Evolutionary conservation across 2,888 invertebrate genomes (phyloP).

Genomic region (Cryptus viduatorius): DNA sequence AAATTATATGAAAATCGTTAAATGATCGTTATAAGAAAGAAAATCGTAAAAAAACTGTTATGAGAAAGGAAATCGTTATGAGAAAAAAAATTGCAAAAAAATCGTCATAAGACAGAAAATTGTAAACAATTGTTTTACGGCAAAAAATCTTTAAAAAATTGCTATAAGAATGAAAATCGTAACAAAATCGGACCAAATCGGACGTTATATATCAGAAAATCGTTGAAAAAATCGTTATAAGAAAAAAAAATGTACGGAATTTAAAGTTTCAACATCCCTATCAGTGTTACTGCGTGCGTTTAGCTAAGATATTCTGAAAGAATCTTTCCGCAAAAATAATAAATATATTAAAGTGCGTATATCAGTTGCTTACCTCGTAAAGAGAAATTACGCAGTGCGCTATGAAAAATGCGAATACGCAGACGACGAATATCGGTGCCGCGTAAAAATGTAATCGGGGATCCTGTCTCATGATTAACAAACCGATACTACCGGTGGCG

Average conservation of each 20-base stretch:
- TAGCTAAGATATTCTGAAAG: neutral
- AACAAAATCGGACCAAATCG: no score
- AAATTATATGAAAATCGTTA: slow-evolving; percentile 72
- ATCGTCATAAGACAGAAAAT: no score
- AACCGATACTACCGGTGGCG: slow-evolving; percentile 91
- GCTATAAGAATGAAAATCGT: no score
- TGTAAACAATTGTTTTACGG: no score
- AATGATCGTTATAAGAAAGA: neutral
- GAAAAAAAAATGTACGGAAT: no score
- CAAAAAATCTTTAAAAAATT: no score
- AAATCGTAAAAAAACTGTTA: neutral
- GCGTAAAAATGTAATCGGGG: slow-evolving; percentile 93
- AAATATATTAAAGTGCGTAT: neutral
- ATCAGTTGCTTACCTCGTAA: slow-evolving; percentile 91
- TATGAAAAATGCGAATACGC: slow-evolving; percentile 95
- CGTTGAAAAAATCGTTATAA: no score
- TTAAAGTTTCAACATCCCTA: no score
- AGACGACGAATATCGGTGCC: slow-evolving; percentile 93
- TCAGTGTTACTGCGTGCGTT: no score
- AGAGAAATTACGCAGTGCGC: slow-evolving; percentile 97
- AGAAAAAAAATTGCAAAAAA: no score
- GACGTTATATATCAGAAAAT: no score
- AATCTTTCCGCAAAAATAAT: neutral
- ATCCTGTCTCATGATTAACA: slow-evolving; percentile 91
- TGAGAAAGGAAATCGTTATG: no score